phyloP scores from a whole-genome alignment of 2,113 vertebrate genomes.

The Cranoglanis bouderius region DNA sequence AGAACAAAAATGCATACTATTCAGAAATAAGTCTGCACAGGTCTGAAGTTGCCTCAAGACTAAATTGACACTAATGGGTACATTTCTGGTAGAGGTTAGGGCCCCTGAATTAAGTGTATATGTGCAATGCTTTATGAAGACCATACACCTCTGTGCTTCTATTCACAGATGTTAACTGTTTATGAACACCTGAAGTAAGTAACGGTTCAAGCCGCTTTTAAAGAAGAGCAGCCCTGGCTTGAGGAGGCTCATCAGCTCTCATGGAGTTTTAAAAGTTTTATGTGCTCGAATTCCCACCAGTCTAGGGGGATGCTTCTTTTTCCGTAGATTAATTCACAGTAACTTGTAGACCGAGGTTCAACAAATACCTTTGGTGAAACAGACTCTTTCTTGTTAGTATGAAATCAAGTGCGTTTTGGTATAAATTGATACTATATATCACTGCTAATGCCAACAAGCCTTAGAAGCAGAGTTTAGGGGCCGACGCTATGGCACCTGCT shows the following conservation, averaged over 20 bases:
- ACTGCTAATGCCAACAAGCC: background rate
- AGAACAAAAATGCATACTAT: background rate
- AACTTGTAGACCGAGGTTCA: background rate
- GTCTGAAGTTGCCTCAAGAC: background rate
- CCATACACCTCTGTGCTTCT: background rate
- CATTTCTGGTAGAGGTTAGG: background rate
- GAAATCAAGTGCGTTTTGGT: background rate
- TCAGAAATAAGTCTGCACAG: background rate
- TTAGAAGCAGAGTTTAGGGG: background rate
- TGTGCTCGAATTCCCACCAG: background rate
- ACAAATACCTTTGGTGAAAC: background rate
- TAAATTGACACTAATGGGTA: background rate
- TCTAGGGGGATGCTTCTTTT: background rate
- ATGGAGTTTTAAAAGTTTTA: background rate
- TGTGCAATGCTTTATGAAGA: background rate
- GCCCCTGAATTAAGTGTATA: background rate
- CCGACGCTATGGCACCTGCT: background rate
- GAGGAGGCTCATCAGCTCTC: background rate
- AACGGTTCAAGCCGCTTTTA: no score
- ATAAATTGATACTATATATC: background rate
- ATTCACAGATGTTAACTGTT: background rate
- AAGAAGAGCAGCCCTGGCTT: background rate
- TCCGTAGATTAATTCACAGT: background rate
- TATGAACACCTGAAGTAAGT: background rate
- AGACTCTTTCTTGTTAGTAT: background rate